Conservation (phyloP, 2,113 vertebrate genomes). For the Hemiscyllium ocellatum region DNA sequence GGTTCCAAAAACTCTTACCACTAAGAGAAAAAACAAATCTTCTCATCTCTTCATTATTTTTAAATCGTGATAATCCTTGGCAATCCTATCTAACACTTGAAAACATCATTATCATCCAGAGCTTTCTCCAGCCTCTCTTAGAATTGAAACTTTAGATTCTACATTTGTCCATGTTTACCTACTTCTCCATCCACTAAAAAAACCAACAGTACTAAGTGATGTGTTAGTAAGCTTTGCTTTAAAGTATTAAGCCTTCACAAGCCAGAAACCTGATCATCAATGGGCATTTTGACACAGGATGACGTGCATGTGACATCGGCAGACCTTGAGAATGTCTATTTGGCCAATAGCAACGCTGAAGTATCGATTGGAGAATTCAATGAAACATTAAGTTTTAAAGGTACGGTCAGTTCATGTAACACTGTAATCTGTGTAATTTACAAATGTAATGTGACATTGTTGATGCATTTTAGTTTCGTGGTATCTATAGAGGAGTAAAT, state of each 20-base stretch:
- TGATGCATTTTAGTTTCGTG: neutral
- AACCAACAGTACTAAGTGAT: no score
- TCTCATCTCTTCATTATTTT: no score
- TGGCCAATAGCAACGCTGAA: conserved; percentile 44
- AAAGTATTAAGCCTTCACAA: neutral
- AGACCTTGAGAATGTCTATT: conserved; percentile 63
- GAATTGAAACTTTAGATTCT: neutral
- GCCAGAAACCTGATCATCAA: neutral
- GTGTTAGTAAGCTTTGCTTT: neutral
- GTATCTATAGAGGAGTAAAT: neutral
- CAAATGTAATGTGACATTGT: neutral
- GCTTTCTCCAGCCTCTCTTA: neutral
- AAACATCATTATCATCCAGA: neutral
- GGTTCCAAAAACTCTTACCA: no score
- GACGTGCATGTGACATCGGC: conserved; percentile 57
- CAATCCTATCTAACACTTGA: neutral
- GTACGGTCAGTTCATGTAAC: conserved; percentile 51
- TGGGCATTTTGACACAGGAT: conserved; percentile 55
- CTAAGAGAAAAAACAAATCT: no score
- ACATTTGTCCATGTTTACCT: neutral
- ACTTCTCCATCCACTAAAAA: neutral
- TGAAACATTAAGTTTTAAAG: conserved; percentile 70
- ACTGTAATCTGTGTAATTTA: neutral
- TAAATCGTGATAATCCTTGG: neutral
- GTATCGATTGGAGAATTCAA: conserved; percentile 56